Evolutionary conservation across 2,797 vertebrate genomes (phyloP).

Genomic region (Carduelis carduelis): DNA sequence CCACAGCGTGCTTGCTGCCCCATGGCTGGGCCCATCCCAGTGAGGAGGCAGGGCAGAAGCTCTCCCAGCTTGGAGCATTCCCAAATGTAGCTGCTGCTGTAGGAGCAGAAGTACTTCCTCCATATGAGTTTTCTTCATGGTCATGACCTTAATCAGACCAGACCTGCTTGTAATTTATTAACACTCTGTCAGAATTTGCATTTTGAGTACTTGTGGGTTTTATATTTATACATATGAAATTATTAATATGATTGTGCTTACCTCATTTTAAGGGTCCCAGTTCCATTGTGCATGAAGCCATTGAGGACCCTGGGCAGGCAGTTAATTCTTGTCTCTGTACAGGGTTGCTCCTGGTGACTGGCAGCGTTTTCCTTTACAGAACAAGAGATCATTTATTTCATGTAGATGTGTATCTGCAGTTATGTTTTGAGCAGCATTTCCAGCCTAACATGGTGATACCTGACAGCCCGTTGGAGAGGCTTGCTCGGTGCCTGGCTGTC

Average conservation of each 20-base stretch:
- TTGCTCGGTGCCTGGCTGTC: background rate
- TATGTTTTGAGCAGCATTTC: background rate
- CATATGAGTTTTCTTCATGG: background rate
- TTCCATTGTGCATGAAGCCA: background rate
- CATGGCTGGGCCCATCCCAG: fast-evolving
- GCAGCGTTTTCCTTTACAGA: background rate
- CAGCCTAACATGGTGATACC: background rate
- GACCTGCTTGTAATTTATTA: background rate
- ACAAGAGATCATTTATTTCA: background rate
- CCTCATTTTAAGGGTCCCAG: background rate
- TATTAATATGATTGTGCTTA: background rate
- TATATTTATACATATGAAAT: background rate
- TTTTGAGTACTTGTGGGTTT: background rate
- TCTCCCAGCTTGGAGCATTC: background rate
- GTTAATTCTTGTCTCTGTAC: constrained; percentile 45
- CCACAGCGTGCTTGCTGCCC: background rate
- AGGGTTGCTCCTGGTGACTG: background rate
- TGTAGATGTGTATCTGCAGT: background rate
- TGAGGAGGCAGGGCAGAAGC: fast-evolving
- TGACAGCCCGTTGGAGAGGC: background rate
- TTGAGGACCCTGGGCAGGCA: constrained; percentile 12
- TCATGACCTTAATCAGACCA: background rate
- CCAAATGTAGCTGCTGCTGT: background rate
- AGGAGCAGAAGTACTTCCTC: background rate
- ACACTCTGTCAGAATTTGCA: background rate